phyloP scores from a whole-genome alignment of 2,797 vertebrate genomes.

The Silurus lanzhouensis region DNA sequence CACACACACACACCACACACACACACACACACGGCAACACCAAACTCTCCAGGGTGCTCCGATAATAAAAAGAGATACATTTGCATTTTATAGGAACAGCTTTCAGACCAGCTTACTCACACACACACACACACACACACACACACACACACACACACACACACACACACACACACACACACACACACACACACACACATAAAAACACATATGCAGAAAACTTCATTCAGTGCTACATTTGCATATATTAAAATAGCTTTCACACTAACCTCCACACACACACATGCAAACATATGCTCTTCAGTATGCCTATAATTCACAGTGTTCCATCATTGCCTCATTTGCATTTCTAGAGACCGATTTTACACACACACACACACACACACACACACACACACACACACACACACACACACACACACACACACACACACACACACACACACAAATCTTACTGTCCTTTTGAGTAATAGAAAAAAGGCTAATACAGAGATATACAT shows the following conservation, averaged over 20 bases:
- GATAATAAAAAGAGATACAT: slow-evolving; percentile 16
- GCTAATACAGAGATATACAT: neutral
- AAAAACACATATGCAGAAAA: slow-evolving; percentile 17
- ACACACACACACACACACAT: slow-evolving; percentile 8
- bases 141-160: slow-evolving; percentile 7
- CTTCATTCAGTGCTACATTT: neutral
- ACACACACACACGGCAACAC: neutral
- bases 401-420: slow-evolving; percentile 6
- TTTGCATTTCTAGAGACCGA: neutral
- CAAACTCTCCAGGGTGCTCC: slow-evolving; percentile 14
- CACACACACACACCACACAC: slow-evolving; percentile 31
- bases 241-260: slow-evolving; percentile 4
- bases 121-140: neutral
- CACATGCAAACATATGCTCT: slow-evolving; percentile 22
- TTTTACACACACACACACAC: neutral
- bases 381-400: neutral
- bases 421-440: slow-evolving; percentile 4
- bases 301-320: neutral
- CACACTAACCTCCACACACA: slow-evolving; percentile 1
- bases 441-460: neutral
- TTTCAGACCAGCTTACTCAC: neutral
- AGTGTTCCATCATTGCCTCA: neutral
- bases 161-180: neutral
- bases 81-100: slow-evolving; percentile 16
- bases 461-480: neutral